These are phyloP conservation scores for Andrena bucephala DNA, from an alignment of 2,888 invertebrate genomes.

Conservation along the genomic window DNA sequence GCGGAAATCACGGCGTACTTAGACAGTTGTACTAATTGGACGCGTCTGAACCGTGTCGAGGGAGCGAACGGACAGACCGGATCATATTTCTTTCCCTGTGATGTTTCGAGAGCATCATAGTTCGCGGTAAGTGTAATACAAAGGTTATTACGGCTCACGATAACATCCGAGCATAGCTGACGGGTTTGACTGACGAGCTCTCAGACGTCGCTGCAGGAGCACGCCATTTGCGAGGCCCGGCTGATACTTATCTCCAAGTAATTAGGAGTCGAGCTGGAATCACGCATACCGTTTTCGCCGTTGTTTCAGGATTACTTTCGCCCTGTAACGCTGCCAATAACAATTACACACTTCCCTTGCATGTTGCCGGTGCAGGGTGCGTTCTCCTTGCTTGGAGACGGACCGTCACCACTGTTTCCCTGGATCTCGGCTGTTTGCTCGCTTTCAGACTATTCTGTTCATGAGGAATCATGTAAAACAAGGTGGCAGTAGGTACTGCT, in stretches of 20 bases:
- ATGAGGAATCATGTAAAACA: too few relatives aligned
- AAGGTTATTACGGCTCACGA: constrained; percentile 75
- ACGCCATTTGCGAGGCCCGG: constrained; percentile 79
- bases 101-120: constrained; percentile 64
- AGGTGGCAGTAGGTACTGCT: too few relatives aligned
- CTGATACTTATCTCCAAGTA: constrained; percentile 82
- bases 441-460: too few relatives aligned
- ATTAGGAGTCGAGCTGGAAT: constrained; percentile 81
- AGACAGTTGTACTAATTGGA: background rate
- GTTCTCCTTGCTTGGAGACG: background rate
- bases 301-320: constrained; percentile 61
- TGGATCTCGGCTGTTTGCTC: too few relatives aligned
- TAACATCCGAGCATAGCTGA: constrained; percentile 77
- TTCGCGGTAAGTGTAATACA: constrained; percentile 69
- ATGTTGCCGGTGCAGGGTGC: background rate
- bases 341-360: constrained; percentile 71
- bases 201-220: constrained; percentile 80
- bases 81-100: constrained; percentile 43
- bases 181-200: constrained; percentile 81
- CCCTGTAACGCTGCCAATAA: constrained; percentile 70
- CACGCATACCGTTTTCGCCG: constrained; percentile 73
- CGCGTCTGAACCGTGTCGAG: constrained; percentile 1
- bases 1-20: constrained; percentile 8
- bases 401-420: too few relatives aligned
- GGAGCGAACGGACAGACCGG: background rate